Conservation (phyloP, 2,888 invertebrate genomes). For the Cetonia aurata region DNA sequence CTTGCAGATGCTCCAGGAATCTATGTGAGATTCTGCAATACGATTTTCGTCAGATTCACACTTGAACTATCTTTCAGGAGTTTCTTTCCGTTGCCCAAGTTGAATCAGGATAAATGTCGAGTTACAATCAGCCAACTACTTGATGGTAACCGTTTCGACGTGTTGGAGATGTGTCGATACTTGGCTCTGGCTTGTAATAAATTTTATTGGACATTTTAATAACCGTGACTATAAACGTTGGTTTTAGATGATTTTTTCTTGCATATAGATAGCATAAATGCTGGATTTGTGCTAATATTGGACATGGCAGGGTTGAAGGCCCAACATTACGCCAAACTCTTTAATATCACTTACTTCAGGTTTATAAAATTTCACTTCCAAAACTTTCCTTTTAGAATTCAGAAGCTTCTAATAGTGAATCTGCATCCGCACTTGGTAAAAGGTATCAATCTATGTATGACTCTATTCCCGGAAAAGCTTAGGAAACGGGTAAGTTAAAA, state of each 20-base stretch:
- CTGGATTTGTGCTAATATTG: neutral
- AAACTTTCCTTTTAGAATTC: neutral
- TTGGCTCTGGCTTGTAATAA: neutral
- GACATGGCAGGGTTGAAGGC: neutral
- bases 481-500: neutral
- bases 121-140: neutral
- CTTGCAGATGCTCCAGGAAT: conserved; percentile 72
- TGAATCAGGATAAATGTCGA: conserved; percentile 14
- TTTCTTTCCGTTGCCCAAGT: conserved; percentile 1
- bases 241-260: neutral
- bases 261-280: neutral
- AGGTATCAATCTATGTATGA: conserved; percentile 1
- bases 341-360: neutral
- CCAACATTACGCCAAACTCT: conserved; percentile 1
- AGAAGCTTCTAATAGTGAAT: neutral
- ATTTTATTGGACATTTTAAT: neutral
- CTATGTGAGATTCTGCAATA: conserved; percentile 49
- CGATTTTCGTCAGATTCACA: neutral
- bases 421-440: conserved; percentile 5
- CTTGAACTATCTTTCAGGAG: neutral
- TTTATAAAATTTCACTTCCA: neutral
- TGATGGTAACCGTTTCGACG: conserved; percentile 2
- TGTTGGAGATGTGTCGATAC: neutral
- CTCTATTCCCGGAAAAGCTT: neutral
- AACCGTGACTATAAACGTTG: neutral